Conservation (phyloP, 23 tunicate species). For the Trididemnum clinides region DNA sequence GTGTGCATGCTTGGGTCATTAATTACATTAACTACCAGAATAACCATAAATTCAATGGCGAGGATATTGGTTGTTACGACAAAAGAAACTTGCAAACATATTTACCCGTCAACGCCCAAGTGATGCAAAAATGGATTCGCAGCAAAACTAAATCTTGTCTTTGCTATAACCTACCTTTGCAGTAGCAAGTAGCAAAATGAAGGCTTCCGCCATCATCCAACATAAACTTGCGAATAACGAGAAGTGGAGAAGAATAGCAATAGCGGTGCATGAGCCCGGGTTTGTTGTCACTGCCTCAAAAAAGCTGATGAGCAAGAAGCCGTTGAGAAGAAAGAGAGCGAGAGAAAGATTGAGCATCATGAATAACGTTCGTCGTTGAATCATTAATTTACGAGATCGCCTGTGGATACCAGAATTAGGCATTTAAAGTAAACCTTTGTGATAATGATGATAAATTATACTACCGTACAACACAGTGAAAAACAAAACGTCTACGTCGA, state of each 20-base stretch:
- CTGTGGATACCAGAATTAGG: too few relatives aligned
- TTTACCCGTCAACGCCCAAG: too few relatives aligned
- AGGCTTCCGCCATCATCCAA: constrained; percentile 35
- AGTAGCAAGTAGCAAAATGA: not conserved
- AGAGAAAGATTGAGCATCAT: constrained; percentile 27
- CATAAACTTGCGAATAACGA: not conserved
- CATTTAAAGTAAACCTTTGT: too few relatives aligned
- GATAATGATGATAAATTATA: too few relatives aligned
- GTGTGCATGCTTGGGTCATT: too few relatives aligned
- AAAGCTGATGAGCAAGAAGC: constrained; percentile 9
- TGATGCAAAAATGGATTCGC: too few relatives aligned
- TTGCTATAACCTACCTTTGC: not conserved
- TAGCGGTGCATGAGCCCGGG: not conserved
- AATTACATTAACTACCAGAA: too few relatives aligned
- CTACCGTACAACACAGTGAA: not conserved
- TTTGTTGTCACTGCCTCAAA: not conserved
- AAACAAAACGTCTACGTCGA: not conserved
- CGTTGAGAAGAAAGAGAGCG: constrained; percentile 10
- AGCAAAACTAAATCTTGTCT: too few relatives aligned
- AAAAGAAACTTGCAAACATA: not conserved
- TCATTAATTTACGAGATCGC: constrained; percentile 1
- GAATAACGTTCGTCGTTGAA: constrained; percentile 5
- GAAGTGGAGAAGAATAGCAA: constrained; percentile 14
- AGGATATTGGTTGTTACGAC: not conserved
- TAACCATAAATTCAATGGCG: too few relatives aligned